Base-by-base conservation (phyloP, 2,113 vertebrate genomes). In the Dermatemys mawii region DNA sequence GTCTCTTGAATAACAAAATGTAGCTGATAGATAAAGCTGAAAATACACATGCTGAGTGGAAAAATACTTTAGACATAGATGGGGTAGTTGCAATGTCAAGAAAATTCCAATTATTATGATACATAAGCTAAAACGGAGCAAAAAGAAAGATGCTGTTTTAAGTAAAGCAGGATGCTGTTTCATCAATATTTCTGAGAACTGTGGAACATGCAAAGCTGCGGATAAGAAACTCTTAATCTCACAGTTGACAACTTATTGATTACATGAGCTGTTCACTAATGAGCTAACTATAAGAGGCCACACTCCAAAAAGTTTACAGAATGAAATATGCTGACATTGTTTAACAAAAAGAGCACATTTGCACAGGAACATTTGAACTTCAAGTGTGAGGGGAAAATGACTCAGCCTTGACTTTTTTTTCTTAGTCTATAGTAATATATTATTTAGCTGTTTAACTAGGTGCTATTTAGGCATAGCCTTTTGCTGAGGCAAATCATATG, bases 201-300 rank as follows among this genome's bases (percentile, higher is more conserved):
- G 5, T 89, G 90, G 87, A 97, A 93, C 92, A 95, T 94, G 80
- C 49, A 93, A 97, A 96, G 49, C 86, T 92, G 93, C 11, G 81
- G 94, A 95, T 95, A 97, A 97, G 95, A 96, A 96, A 93, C 63
- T 94, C 84, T 67, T 88, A 91, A 81, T 70, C 94, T 97, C 90
- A 83, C 83, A 78, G 76, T 38, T 85, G 83, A 95, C 94, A 96
- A 94, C 70, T 94, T 97, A 98, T 96, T 96, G 97, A 97, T 98
- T 95, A 80, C 55, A 92, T 90, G 96, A 96, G 87, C 90, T 97
- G 92, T 93, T 98, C 94, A 83, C 92, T 98, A 98, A 98, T 97
- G 96, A 98, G 94, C 90, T 96, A 95, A 93, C 95, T 94, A 92
- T 94, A 96, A 96, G 93, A 94, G 93, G 35, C 84, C 70, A 83